A percentile compares a stretch with the other conserved stretches of the same genome.
Conservation (phyloP, 2,797 vertebrate genomes). For the Siniperca scherzeri region DNA sequence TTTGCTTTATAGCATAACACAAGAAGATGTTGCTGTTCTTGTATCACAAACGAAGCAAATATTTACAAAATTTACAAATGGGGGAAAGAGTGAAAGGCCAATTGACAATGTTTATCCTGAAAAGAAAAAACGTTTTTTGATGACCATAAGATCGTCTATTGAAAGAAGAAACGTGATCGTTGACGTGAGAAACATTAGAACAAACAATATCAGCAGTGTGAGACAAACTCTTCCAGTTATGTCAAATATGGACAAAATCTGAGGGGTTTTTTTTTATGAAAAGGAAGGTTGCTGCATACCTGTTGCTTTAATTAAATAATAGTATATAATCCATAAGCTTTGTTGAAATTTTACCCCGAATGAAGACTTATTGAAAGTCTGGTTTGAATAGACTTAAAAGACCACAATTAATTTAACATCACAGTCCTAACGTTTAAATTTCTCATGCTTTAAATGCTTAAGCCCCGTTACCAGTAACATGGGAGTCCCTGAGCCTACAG, state of each 20-base stretch:
- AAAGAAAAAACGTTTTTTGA: background rate
- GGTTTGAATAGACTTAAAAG: slow-evolving; percentile 16
- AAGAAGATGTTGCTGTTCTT: background rate
- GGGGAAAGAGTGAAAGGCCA: background rate
- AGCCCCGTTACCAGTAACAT: slow-evolving; percentile 2
- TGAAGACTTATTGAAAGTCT: background rate
- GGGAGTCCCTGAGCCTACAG: background rate
- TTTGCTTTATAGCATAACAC: background rate
- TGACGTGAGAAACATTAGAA: background rate
- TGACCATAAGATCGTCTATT: background rate
- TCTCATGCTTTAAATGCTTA: slow-evolving; percentile 22
- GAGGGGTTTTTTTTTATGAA: background rate
- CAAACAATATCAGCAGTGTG: background rate
- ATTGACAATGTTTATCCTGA: background rate
- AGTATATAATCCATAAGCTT: background rate
- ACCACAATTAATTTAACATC: slow-evolving; percentile 25
- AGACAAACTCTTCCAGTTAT: background rate
- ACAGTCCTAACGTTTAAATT: slow-evolving; percentile 19
- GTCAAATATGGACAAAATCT: background rate
- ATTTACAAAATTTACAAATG: background rate
- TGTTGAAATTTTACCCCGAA: background rate
- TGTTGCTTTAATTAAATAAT: background rate
- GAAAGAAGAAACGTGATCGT: background rate
- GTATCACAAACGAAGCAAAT: background rate
- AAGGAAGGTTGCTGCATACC: background rate